Conservation (phyloP, 1,140 invertebrate species). For the Gonioctena quinquepunctata region DNA sequence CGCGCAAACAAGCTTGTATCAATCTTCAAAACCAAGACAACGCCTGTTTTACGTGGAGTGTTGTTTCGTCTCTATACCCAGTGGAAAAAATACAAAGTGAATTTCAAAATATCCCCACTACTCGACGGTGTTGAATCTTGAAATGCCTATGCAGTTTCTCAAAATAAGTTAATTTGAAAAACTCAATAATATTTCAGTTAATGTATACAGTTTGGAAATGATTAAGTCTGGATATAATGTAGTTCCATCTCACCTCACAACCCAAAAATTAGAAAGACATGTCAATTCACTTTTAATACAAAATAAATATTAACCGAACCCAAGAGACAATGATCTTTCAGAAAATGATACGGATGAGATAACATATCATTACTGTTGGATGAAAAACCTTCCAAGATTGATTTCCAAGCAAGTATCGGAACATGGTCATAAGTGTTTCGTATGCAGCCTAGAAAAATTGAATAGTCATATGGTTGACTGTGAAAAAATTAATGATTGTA, state of each 20-base stretch:
- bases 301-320: constrained; percentile 20
- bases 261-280: constrained; percentile 34
- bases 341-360: not conserved
- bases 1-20: no score
- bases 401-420: constrained; percentile 39
- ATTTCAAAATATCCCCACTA: no score
- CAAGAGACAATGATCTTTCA: not conserved
- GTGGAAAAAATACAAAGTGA: no score
- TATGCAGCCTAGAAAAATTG: constrained; percentile 39
- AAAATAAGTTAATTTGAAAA: no score
- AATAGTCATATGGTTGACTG: constrained; percentile 29
- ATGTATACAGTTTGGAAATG: constrained; percentile 39
- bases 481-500: constrained; percentile 15
- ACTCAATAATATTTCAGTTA: constrained; percentile 51
- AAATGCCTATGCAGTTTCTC: no score
- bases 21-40: no score
- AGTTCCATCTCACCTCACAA: constrained; percentile 46
- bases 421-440: constrained; percentile 32
- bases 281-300: constrained; percentile 45
- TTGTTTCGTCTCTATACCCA: no score
- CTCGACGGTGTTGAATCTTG: no score
- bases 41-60: no score
- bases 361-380: constrained; percentile 46
- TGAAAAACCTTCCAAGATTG: constrained; percentile 48
- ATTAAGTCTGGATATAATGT: constrained; percentile 33